Percentiles rank a stretch among this genome's conserved stretches.
Conservation (phyloP, 2,113 vertebrate species). For the Pachypanchax playfairii region DNA sequence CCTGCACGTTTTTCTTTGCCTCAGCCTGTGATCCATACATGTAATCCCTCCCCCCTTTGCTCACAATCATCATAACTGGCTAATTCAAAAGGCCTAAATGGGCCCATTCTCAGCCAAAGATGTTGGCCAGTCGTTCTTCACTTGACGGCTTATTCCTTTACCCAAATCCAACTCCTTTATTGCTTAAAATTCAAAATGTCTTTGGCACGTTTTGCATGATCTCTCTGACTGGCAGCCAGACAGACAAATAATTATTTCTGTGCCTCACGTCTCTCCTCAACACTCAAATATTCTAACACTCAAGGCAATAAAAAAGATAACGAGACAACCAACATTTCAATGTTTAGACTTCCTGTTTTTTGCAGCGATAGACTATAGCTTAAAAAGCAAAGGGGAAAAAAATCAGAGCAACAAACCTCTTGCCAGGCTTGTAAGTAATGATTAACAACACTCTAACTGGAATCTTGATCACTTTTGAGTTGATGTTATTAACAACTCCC, state of each 20-base stretch:
- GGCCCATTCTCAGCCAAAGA: not conserved
- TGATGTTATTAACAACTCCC: slow-evolving; percentile 48
- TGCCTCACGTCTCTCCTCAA: not conserved
- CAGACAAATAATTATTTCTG: slow-evolving; percentile 9
- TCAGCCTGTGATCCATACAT: slow-evolving; percentile 18
- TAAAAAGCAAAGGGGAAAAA: slow-evolving; percentile 22
- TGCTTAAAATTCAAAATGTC: not conserved
- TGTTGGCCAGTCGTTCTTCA: not conserved
- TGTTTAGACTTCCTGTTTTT: slow-evolving; percentile 16
- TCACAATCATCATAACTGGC: slow-evolving; percentile 22
- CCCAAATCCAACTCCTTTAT: not conserved
- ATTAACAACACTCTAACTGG: slow-evolving; percentile 48
- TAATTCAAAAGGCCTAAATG: not conserved
- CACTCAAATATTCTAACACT: slow-evolving; percentile 5
- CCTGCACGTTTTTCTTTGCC: slow-evolving; percentile 45
- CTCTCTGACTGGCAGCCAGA: not conserved
- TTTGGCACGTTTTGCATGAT: not conserved
- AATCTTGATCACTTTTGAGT: slow-evolving; percentile 60
- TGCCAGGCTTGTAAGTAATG: slow-evolving; percentile 54
- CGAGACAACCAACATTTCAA: slow-evolving; percentile 5
- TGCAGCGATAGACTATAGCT: slow-evolving; percentile 23
- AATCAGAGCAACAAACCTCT: slow-evolving; percentile 38
- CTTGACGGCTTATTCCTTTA: not conserved
- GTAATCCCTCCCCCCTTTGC: not conserved
- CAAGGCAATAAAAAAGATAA: slow-evolving; percentile 8